These are phyloP conservation scores for Proisotoma minuta DNA, from an alignment of 2,888 invertebrate species.

Conservation along the genomic window DNA sequence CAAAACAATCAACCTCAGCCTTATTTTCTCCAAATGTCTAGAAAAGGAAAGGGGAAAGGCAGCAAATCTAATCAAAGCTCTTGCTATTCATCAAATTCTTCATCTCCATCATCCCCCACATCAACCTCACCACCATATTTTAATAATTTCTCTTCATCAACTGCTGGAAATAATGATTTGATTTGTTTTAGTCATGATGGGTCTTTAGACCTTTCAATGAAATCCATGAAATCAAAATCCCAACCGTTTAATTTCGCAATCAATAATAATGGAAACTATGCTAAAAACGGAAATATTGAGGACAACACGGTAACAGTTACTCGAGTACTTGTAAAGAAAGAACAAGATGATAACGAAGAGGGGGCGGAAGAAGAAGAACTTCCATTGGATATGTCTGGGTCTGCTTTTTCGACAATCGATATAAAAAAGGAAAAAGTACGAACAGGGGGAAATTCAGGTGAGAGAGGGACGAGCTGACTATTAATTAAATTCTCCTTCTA, in stretches of 20 bases:
- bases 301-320: background rate
- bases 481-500: too few relatives aligned
- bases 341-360: background rate
- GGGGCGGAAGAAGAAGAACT: background rate
- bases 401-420: background rate
- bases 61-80: too few relatives aligned
- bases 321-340: background rate
- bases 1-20: too few relatives aligned
- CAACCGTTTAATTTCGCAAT: too few relatives aligned
- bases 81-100: too few relatives aligned
- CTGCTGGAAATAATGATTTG: background rate
- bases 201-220: conserved; percentile 6
- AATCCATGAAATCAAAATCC: background rate
- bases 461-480: too few relatives aligned
- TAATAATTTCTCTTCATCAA: background rate
- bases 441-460: too few relatives aligned
- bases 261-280: too few relatives aligned
- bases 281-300: too few relatives aligned
- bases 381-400: background rate
- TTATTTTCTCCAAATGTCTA: background rate
- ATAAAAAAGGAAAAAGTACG: too few relatives aligned
- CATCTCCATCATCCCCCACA: background rate
- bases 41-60: too few relatives aligned
- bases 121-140: background rate
- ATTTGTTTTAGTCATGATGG: conserved; percentile 5